These are phyloP conservation scores for Phortica variegata DNA, from an alignment of 1,140 invertebrate species.

Conservation along the genomic window DNA sequence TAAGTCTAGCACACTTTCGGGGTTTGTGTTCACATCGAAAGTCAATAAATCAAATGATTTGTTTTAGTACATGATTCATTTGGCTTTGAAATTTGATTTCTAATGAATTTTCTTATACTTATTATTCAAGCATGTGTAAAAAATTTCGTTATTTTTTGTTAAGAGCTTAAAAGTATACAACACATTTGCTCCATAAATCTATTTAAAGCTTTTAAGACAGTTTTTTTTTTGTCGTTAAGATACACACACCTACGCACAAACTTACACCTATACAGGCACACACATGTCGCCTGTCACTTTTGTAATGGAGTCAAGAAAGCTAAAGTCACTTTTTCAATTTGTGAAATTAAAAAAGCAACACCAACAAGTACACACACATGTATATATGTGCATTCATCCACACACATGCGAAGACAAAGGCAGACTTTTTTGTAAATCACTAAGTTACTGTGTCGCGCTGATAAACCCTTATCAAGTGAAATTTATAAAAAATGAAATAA, in stretches of 20 bases:
- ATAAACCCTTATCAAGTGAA: constrained; percentile 51
- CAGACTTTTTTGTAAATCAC: constrained; percentile 36
- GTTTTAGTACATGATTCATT: too few species aligned
- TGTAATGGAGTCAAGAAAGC: constrained; percentile 36
- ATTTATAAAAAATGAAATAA: constrained; percentile 9
- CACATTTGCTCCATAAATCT: too few species aligned
- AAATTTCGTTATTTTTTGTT: too few species aligned
- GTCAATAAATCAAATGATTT: too few species aligned
- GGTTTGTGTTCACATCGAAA: too few species aligned
- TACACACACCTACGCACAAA: neutral
- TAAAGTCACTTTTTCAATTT: constrained; percentile 56
- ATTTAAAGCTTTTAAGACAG: too few species aligned
- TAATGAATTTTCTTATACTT: too few species aligned
- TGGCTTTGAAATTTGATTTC: too few species aligned
- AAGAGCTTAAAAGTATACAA: too few species aligned
- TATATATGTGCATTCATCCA: constrained; percentile 21
- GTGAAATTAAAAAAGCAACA: constrained; percentile 43
- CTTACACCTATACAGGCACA: neutral
- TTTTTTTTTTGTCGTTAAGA: too few species aligned
- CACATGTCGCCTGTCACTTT: neutral
- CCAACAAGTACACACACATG: constrained; percentile 10
- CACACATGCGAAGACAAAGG: constrained; percentile 42
- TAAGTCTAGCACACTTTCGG: too few species aligned
- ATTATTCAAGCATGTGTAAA: too few species aligned
- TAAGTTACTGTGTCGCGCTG: constrained; percentile 54